These are phyloP conservation scores for Poecilus cupreus DNA, from an alignment of 2,888 invertebrate species.

Conservation along the genomic window DNA sequence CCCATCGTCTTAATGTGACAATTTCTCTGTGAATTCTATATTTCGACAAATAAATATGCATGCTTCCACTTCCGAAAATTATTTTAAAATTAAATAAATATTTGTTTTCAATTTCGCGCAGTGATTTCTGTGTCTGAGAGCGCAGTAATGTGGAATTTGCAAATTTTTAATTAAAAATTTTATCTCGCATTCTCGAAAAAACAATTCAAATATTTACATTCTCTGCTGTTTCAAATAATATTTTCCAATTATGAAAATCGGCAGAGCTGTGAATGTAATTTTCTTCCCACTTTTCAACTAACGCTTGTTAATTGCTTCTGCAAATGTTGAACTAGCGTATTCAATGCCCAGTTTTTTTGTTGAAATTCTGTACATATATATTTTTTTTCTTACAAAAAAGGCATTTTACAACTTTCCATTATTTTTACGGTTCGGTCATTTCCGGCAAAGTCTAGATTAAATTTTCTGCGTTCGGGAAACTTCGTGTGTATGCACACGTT, in stretches of 20 bases:
- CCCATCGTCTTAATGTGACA: background rate
- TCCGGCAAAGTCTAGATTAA: slow-evolving; percentile 63
- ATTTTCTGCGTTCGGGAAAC: slow-evolving; percentile 62
- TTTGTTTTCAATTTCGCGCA: slow-evolving; percentile 56
- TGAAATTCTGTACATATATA: slow-evolving; percentile 45
- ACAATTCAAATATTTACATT: slow-evolving; percentile 51
- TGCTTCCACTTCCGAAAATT: background rate
- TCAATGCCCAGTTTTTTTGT: slow-evolving; percentile 15
- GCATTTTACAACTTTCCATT: slow-evolving; percentile 61
- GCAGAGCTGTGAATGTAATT: background rate
- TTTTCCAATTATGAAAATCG: slow-evolving; percentile 53
- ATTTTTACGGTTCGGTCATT: slow-evolving; percentile 61
- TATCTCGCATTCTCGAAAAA: slow-evolving; percentile 49
- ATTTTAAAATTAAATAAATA: slow-evolving; percentile 51
- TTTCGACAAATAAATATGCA: slow-evolving; percentile 13
- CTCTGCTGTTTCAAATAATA: slow-evolving; percentile 50
- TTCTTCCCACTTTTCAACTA: slow-evolving; percentile 29
- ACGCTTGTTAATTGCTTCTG: background rate
- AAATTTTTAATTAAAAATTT: slow-evolving; percentile 58
- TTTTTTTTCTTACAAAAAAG: slow-evolving; percentile 57
- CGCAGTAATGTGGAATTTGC: slow-evolving; percentile 53
- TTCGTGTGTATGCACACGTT: slow-evolving; percentile 61
- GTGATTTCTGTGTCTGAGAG: slow-evolving; percentile 46
- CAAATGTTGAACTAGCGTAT: slow-evolving; percentile 37
- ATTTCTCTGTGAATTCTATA: background rate